Base-by-base conservation (phyloP, 2,797 vertebrate species). In the Peromyscus nudipes region DNA sequence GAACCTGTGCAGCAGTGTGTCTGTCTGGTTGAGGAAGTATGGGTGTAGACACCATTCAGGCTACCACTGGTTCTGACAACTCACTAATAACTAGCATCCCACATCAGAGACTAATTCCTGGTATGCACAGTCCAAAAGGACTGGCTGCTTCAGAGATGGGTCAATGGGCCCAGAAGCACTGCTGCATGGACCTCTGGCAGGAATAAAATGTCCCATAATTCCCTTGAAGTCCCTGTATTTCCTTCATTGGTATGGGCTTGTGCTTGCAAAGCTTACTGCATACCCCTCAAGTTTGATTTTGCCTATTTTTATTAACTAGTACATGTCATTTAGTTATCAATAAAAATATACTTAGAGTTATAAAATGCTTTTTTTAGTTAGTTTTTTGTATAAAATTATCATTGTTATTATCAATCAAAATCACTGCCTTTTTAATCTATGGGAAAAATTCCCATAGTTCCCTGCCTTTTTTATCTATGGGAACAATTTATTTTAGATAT, bases 241-340 rank as follows among this genome's bases (percentile, higher is more conserved):
- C 57, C 14, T 14, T 37, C 29, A 0, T 0, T 4, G 29, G 31
- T 25, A 2, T 0, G 29, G 37, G 34, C 89, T 65, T 1, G 2
- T 9, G 2, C 9, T 67, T 64, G 13, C 29, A 46, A 89, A 57
- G 6, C 12, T 37, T 7, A 73, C 23, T 23, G 23, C 57, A 23
- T 6, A 37, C 14, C 37, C 46, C 12, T 37, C 23, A 40, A 21
- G 46, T 16, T 6, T 29, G 52, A 25, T 8, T 84, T 46, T 62
- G 27, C 55, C 62, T 57, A 34, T 43, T 29, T 13, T 7, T 29
- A 31, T 65, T 21, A 60, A 60, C 2, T 2, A 43, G 16, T 7
- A 19, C 29, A 19, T 21, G 2, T 1, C 9, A 46, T 10, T 27
- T n/a, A 55, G 55, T 19, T 71, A 23, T 12, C 60, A 75, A 46